Evolutionary conservation across 2,797 vertebrate species (phyloP).

Genomic region (Yasuhikotakia modesta): DNA sequence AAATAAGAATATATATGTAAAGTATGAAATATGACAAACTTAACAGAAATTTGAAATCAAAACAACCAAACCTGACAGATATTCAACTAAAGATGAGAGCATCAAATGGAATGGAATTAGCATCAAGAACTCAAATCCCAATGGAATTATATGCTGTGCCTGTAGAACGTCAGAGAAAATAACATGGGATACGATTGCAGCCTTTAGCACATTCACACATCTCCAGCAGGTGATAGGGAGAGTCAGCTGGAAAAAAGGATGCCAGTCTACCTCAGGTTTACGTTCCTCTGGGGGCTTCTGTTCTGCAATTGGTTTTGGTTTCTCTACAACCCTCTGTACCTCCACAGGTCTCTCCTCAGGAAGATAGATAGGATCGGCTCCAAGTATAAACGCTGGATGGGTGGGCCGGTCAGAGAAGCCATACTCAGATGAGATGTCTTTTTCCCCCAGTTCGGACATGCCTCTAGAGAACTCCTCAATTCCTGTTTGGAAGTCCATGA

Average conservation of each 20-base stretch:
- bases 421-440: conserved; percentile 83
- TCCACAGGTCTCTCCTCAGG: conserved; percentile 53
- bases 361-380: conserved; percentile 58
- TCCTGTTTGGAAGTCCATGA: conserved; percentile 92
- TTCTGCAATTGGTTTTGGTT: conserved; percentile 49
- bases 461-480: conserved; percentile 94
- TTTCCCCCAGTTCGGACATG: conserved; percentile 77
- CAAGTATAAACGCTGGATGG: conserved; percentile 61
- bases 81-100: conserved; percentile 56
- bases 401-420: conserved; percentile 80
- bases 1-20: conserved; percentile 31
- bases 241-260: conserved; percentile 24
- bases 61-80: conserved; percentile 60
- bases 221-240: conserved; percentile 29
- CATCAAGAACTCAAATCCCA: conserved; percentile 61
- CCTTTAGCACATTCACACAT: conserved; percentile 45
- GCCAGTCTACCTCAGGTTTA: conserved; percentile 59
- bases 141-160: conserved; percentile 59
- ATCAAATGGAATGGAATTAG: conserved; percentile 62
- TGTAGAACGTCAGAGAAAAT: conserved; percentile 54
- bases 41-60: conserved; percentile 53
- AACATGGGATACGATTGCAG: conserved; percentile 57
- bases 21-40: conserved; percentile 40
- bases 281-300: conserved; percentile 52
- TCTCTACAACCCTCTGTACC: conserved; percentile 42